Evolutionary conservation across 1,140 invertebrate genomes (phyloP).

Genomic region (Papilio polyxenes): DNA sequence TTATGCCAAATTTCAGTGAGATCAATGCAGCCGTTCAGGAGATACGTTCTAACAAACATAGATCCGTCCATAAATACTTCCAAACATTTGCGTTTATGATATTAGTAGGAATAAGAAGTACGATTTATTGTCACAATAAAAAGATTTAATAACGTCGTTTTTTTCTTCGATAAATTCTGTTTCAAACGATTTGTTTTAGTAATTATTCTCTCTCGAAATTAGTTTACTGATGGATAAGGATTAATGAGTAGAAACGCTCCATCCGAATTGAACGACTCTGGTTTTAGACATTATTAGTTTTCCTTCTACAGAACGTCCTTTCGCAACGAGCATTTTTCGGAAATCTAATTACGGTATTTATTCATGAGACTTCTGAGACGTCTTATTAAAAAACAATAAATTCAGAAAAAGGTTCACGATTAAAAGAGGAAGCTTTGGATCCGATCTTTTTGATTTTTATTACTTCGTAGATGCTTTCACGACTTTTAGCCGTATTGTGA

Average conservation of each 20-base stretch:
- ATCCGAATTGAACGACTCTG: slow-evolving; percentile 55
- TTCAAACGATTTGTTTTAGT: slow-evolving; percentile 39
- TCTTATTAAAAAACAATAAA: slow-evolving; percentile 52
- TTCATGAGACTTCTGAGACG: slow-evolving; percentile 44
- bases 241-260: slow-evolving; percentile 62
- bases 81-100: no score
- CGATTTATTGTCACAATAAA: neutral
- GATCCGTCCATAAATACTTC: no score
- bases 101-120: no score
- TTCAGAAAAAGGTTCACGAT: slow-evolving; percentile 46
- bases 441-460: neutral
- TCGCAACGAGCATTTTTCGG: slow-evolving; percentile 36
- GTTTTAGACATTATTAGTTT: slow-evolving; percentile 60
- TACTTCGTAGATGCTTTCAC: neutral
- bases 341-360: slow-evolving; percentile 56
- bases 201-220: slow-evolving; percentile 44
- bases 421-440: neutral
- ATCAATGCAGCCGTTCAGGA: no score
- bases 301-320: slow-evolving; percentile 38
- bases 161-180: neutral
- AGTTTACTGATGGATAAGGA: slow-evolving; percentile 59
- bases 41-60: no score
- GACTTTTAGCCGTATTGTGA: neutral
- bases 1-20: no score
- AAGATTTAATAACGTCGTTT: neutral